Percentiles rank a stretch among this genome's conserved stretches.
These are phyloP conservation scores for Blastobasis adustella DNA, from an alignment of 2,888 invertebrate species.

Conservation along the genomic window DNA sequence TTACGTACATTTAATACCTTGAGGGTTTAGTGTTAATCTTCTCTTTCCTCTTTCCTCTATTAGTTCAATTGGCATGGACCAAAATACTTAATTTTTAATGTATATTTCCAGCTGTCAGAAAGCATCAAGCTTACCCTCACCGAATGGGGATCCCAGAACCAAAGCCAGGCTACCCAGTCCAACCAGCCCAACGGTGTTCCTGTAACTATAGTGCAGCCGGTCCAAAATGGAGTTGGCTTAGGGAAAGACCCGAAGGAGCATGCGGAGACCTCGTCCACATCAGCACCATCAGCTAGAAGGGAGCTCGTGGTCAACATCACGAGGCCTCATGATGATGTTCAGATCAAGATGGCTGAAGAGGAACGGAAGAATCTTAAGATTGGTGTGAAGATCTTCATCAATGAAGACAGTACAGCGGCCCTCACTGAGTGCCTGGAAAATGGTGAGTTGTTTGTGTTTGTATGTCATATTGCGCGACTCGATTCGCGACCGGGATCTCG, in stretches of 20 bases:
- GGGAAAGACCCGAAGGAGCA: slow-evolving; percentile 18
- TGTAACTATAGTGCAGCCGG: no score
- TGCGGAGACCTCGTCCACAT: slow-evolving; percentile 35
- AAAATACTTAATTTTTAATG: not conserved
- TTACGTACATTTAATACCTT: no score
- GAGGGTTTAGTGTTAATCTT: no score
- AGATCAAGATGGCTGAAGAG: slow-evolving; percentile 78
- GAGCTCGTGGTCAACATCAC: slow-evolving; percentile 69
- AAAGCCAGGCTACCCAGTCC: slow-evolving; percentile 9
- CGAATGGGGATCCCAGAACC: slow-evolving; percentile 57
- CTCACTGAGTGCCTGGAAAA: slow-evolving; percentile 83
- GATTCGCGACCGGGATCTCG: no score
- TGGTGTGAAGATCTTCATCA: slow-evolving; percentile 90
- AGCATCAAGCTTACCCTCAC: slow-evolving; percentile 65
- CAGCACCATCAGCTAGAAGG: slow-evolving; percentile 18
- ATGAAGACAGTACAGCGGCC: slow-evolving; percentile 77
- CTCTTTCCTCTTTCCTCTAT: no score
- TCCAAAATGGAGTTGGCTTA: no score
- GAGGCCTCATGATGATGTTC: slow-evolving; percentile 77
- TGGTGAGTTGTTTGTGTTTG: slow-evolving; percentile 72
- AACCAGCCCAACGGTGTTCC: no score
- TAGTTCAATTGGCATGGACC: no score
- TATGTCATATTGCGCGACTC: no score
- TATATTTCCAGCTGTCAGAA: slow-evolving; percentile 54
- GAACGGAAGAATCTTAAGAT: slow-evolving; percentile 86